Evolutionary conservation across 2,888 invertebrate species (phyloP), one percentile per base, ranked within the genome.

Genomic region (Myopa tessellatipennis): DNA sequence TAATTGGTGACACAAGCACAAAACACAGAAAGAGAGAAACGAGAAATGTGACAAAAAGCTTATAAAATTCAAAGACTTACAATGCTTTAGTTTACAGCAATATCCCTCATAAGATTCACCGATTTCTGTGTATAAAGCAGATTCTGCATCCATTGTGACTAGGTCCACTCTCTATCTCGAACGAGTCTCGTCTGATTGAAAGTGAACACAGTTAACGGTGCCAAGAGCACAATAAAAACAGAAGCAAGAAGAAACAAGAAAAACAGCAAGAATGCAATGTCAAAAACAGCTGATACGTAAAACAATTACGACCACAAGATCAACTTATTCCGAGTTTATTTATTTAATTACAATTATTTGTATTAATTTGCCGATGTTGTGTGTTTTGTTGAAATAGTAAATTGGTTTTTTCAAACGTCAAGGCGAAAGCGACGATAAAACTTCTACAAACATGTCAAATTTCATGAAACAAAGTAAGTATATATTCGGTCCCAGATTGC

Each of bases 401-500:
- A 58, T 1, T 72, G 8, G n/a, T 45, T 65, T 65, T 14, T 5
- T 55, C 5, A 16, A 55, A 55, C 55, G 55, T n/a, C 55, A 55
- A 55, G 10, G 10, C 16, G 55, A 55, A 55, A 6, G 5, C 4
- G n/a, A 55, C 10, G 10, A 16, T 55, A n/a, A 55, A 16, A 55
- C 10, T 55, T 55, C 55, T 2, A 55, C 26, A 70, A 78, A 63
- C 18, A 79, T 79, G 79, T 78, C 79, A 68, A 74, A 76, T 52
- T 70, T 79, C 16, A 45, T 79, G n/a, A 74, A 76, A 50, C 76
- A 79, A 78, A 76, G 79, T 78, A 79, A 68, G 65, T 52, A 16
- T 36, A 16, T 16, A 40, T 26, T 26, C 26, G 14, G 16, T 7
- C n/a, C 3, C 14, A 68, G 40, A 16, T 45, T 4, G 16, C n/a